A percentile compares a stretch with the other conserved stretches of the same genome.
Evolutionary conservation across 2,797 vertebrate genomes (phyloP).

Genomic region (Sciurus carolinensis): DNA sequence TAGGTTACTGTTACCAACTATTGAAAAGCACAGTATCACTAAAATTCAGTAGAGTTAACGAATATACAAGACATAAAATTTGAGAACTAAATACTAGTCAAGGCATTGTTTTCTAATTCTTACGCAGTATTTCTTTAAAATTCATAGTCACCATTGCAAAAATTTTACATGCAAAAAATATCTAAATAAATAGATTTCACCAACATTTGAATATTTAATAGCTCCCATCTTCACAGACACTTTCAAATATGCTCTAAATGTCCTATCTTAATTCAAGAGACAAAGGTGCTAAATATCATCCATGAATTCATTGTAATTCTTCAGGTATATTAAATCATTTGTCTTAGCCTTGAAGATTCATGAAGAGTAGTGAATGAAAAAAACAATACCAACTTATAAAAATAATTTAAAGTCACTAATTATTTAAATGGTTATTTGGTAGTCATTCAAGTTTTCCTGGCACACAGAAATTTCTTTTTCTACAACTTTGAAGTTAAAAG

Average conservation of each 20-base stretch:
- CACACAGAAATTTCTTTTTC: not conserved
- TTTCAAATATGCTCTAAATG: not conserved
- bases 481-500: not conserved
- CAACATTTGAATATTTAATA: slow-evolving; percentile 2
- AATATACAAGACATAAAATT: not conserved
- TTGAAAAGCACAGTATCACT: not conserved
- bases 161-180: not conserved
- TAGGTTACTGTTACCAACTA: not conserved
- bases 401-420: slow-evolving; percentile 30
- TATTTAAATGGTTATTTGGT: not conserved
- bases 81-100: not conserved
- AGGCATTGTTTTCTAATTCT: not conserved
- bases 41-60: not conserved
- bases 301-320: not conserved
- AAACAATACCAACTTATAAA: not conserved
- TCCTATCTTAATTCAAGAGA: not conserved
- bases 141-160: not conserved
- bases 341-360: not conserved
- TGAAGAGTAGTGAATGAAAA: not conserved
- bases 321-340: not conserved
- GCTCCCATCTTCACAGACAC: not conserved
- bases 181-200: not conserved
- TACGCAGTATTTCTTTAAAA: not conserved
- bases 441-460: not conserved
- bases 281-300: not conserved